Base-by-base conservation (phyloP, 1,140 invertebrate genomes). In the Antheraea pernyi region DNA sequence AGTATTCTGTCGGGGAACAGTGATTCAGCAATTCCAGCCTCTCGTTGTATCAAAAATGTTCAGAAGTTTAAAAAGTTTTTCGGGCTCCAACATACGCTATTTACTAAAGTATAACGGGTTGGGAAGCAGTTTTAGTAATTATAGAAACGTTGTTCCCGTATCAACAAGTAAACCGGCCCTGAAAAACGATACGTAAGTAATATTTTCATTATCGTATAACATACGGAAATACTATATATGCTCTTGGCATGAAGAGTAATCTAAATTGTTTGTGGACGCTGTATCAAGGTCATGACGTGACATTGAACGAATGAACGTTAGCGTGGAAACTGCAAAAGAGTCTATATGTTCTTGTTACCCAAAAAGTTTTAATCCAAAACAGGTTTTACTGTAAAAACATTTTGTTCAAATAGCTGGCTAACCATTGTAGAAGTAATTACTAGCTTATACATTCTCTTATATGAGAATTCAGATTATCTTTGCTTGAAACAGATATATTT, bases 151-250 rank as follows among this genome's bases (percentile, higher is more conserved):
- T 48, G 78, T 82, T 19, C 84, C 84, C 18, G 67, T 91, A 60
- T 86, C 86, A 13, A 91, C 89, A 7, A 85, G 82, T 0, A 79
- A 79, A 69, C 69, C 77, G 19, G 81, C 80, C n/a, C 71, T 86
- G 65, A 82, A 87, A 22, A 81, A 83, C 7, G 85, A 91, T 68
- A 91, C 89, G 89, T 91, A 73, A 91, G 89, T 86, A 46, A 2
- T 19, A 63, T 65, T 70, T 69, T 68, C 22, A 58, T 58, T 48
- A 63, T 61, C n/a, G n/a, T 59, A 46, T 13, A 18, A 19, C 13
- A 53, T 1, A 53, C 13, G 0, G 0, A 53, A 53, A 6, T 6
- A 53, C 13, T 16, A 16, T 53, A 53, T 16, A 10, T 53, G 16
- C 16, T 53, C 6, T 53, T 16, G 46, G 16, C 46, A 53, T 6